Percentiles rank a stretch among this genome's conserved stretches.
Conservation (phyloP, 2,888 invertebrate genomes). For the Ochlodes sylvanus region DNA sequence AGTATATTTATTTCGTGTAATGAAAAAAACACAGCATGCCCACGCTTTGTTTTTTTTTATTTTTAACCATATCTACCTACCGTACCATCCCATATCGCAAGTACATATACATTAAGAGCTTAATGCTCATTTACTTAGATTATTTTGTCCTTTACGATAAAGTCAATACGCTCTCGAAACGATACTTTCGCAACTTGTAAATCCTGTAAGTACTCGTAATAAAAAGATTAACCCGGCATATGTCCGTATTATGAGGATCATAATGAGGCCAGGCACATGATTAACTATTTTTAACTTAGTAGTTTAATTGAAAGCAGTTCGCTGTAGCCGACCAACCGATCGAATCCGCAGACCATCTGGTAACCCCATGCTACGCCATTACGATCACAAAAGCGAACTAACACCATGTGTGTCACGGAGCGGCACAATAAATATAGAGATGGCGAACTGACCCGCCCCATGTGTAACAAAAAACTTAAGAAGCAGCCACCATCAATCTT, state of each 20-base stretch:
- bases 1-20: no score
- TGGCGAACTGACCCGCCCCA: conserved; percentile 59
- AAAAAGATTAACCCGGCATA: neutral
- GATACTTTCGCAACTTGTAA: no score
- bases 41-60: no score
- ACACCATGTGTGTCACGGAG: conserved; percentile 60
- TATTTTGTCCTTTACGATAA: no score
- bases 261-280: neutral
- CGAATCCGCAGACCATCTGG: conserved; percentile 41
- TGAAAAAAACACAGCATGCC: no score
- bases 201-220: neutral
- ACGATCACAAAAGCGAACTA: conserved; percentile 47
- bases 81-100: no score
- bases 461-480: conserved; percentile 49
- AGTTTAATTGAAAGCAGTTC: conserved; percentile 17
- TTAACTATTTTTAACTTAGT: neutral
- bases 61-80: no score
- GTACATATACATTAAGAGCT: no score
- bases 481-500: conserved; percentile 43
- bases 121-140: no score
- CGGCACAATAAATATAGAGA: conserved; percentile 54
- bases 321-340: conserved; percentile 2
- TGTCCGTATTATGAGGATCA: neutral
- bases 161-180: no score
- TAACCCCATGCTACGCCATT: conserved; percentile 46